Evolutionary conservation across 35 echinoderm and acorn worm genomes (phyloP), one percentile per base, ranked within the genome.

Genomic region (Apostichopus californicus): DNA sequence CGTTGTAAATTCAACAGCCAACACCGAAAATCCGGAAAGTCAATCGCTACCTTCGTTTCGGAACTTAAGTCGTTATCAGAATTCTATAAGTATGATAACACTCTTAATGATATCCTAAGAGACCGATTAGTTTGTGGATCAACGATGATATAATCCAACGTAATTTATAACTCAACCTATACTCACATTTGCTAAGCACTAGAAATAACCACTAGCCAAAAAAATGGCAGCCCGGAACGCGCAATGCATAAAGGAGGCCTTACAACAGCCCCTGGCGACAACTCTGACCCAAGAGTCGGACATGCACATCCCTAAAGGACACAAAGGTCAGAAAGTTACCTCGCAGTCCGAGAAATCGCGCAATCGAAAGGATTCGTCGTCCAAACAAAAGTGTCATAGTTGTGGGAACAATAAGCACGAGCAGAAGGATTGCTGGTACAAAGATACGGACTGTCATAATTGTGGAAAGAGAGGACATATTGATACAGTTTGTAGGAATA

Each of bases 81-180:
- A 54, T 79, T 78, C 17, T 91, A 77, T 58, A 86, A 78, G 68
- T 85, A 78, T 72, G 80, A 80, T n/a, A 9, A 14, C 55, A 66
- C 57, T 9, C 53, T 82, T 55, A 28, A 28, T 28, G 26, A 28
- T 28, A 28, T 28, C 26, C 26, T 28, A 28, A 28, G 26, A 28
- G 26, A 90, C 25, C 21, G 87, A 7, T 58, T 90, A 77, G 87
- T 90, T 73, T 71, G 60, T 28, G 91, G 78, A 12, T 81, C 17
- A 23, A 82, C 20, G 57, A 82, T 92, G 91, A 92, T 57, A 57
- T 57, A 57, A 92, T 92, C 61, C 79, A 92, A 84, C 5, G 91
- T 8, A 12, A 15, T 28, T 56, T 92, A 8, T 93, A 18, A 13
- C 81, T 10, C 8, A 90, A 70, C 23, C 63, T 5, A 6, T 24